Percentiles rank a stretch among this genome's conserved stretches.
Evolutionary conservation across 2,113 vertebrate species (phyloP).

Genomic region (Stomatorhinus ivindoensis): DNA sequence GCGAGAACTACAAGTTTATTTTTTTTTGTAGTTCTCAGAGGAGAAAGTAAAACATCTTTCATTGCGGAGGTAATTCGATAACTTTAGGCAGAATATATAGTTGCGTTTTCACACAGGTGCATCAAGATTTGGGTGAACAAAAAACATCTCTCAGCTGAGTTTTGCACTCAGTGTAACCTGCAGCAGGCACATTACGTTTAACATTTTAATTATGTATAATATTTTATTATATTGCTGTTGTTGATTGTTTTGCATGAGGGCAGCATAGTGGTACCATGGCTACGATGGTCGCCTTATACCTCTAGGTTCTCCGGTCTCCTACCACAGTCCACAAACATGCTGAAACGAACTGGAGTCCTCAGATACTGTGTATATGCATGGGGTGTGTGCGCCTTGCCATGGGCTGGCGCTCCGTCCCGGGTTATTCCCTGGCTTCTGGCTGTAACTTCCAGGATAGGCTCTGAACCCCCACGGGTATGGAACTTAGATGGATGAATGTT

Average conservation of each 20-base stretch:
- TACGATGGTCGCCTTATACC: background rate
- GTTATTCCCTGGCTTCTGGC: background rate
- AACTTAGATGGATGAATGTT: background rate
- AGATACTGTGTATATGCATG: background rate
- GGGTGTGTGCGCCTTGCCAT: background rate
- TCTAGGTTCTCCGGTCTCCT: background rate
- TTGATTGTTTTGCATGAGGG: background rate
- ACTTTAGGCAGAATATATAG: background rate
- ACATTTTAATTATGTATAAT: background rate
- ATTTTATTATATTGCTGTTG: background rate
- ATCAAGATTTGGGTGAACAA: background rate
- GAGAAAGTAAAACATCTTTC: background rate
- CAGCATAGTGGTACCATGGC: background rate
- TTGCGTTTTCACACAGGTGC: background rate
- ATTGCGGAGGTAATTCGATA: background rate
- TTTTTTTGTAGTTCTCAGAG: background rate
- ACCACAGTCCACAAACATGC: background rate
- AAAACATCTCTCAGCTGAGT: conserved; percentile 68
- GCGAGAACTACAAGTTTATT: background rate
- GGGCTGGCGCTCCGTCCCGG: background rate
- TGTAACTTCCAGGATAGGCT: background rate
- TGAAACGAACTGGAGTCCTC: background rate
- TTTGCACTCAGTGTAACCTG: background rate
- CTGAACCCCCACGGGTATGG: background rate
- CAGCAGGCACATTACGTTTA: background rate